Conservation (phyloP, 2,113 vertebrate species). For the Caranx melampygus region DNA sequence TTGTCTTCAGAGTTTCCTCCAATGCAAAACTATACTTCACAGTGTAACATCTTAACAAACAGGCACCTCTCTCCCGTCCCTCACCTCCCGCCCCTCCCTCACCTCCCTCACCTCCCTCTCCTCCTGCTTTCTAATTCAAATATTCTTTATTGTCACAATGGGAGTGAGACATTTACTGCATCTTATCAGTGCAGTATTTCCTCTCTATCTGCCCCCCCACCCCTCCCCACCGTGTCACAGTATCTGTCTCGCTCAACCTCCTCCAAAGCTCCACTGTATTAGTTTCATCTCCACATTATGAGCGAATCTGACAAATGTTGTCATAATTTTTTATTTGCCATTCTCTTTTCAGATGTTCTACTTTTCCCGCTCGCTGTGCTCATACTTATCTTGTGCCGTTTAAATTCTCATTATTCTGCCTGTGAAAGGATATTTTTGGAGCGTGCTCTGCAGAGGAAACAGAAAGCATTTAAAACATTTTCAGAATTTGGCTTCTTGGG, state of each 20-base stretch:
- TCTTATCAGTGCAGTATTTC: conserved; percentile 48
- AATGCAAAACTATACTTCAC: conserved; percentile 22
- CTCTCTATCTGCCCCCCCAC: not conserved
- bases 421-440: not conserved
- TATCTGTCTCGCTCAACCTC: not conserved
- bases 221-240: conserved; percentile 5
- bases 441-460: not conserved
- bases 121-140: conserved; percentile 50
- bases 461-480: not conserved
- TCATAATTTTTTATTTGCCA: conserved; percentile 15
- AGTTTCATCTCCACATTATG: conserved; percentile 19
- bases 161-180: conserved; percentile 55
- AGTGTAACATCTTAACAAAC: not conserved
- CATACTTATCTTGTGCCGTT: conserved; percentile 5
- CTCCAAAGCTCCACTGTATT: conserved; percentile 16
- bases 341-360: conserved; percentile 6
- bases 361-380: not conserved
- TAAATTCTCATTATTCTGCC: conserved; percentile 6
- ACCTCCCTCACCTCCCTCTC: not conserved
- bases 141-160: conserved; percentile 52
- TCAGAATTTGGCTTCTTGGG: not conserved
- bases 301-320: conserved; percentile 33
- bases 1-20: not conserved
- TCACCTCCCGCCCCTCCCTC: not conserved
- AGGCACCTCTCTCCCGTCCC: not conserved